Base-by-base conservation (phyloP, 2,113 vertebrate genomes). In the Pterocles burchelli region DNA sequence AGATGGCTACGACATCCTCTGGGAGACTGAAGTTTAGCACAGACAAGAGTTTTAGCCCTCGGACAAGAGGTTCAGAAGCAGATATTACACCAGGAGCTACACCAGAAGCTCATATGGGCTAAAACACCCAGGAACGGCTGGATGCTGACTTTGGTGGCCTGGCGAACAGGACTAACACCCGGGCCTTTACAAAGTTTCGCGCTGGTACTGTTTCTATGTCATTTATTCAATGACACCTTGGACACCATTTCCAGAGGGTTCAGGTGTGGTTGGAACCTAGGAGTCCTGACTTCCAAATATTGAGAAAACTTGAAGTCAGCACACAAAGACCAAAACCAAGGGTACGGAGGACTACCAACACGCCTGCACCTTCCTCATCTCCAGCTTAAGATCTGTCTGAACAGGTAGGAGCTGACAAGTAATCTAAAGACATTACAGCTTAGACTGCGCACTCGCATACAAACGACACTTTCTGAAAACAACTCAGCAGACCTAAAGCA, bases 141-240 rank as follows among this genome's bases (percentile, higher is more conserved):
- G 34, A 41, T 54, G 24, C 29, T 3, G 3, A n/a, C 19, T 46
- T n/a, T 17, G 0, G 25, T 4, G 24, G 8, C 22, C 36, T 15
- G 12, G 21, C 54, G n/a, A 21, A 38, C 38, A 58, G 24, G 52
- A 65, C 25, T 41, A 54, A 49, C 9, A 15, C 13, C 31, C 3
- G 2, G 17, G 26, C 2, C 43, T 36, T 43, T 28, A 22, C 36
- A 57, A 80, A 18, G 29, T 67, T 49, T 73, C 26, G 34, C 45
- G 21, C 6, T 2, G 3, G 7, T 67, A 26, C 8, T 0, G 0
- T 10, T 38, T 31, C 28, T 45, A 28, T 33, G 0, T 2, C 45
- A 63, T 22, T 22, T 34, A 46, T 80, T 46, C 49, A 38, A 3
- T 12, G 29, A 33, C 3, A 1, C 4, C 2, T 0, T 2, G 18